phyloP scores from a whole-genome alignment of 2,888 invertebrate species.

The Cremastinae sp. region DNA sequence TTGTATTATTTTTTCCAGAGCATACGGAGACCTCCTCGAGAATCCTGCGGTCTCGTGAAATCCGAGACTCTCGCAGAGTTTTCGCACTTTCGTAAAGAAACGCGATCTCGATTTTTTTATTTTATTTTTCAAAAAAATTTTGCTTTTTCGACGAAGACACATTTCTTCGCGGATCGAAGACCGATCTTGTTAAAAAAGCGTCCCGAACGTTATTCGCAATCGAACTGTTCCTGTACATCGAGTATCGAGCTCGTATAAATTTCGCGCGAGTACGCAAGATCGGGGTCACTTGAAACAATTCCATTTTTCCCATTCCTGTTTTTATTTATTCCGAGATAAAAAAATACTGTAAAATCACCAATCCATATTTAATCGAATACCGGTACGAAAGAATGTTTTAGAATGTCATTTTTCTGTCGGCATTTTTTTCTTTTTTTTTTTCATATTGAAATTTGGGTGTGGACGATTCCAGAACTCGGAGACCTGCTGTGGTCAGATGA shows the following conservation, averaged over 20 bases:
- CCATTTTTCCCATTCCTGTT: too few species aligned
- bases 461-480: constrained; percentile 69
- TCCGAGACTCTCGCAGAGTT: constrained; percentile 42
- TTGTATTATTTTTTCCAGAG: background rate
- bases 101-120: constrained; percentile 1
- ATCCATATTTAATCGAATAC: too few species aligned
- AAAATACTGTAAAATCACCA: too few species aligned
- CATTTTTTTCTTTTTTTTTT: too few species aligned
- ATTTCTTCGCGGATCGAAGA: too few species aligned
- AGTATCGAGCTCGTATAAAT: background rate
- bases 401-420: too few species aligned
- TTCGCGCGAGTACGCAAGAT: too few species aligned
- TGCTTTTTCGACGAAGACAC: constrained; percentile 9
- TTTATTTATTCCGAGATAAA: too few species aligned
- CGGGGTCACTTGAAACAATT: too few species aligned
- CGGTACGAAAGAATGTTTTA: too few species aligned
- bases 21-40: constrained; percentile 27
- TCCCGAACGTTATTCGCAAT: background rate
- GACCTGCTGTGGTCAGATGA: constrained; percentile 51
- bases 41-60: constrained; percentile 30
- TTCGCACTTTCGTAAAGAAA: constrained; percentile 49
- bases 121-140: background rate
- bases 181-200: too few species aligned
- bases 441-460: constrained; percentile 34
- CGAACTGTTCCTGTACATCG: too few species aligned